Conservation (phyloP, 2,888 invertebrate species). For the Blastobasis lacticolella region DNA sequence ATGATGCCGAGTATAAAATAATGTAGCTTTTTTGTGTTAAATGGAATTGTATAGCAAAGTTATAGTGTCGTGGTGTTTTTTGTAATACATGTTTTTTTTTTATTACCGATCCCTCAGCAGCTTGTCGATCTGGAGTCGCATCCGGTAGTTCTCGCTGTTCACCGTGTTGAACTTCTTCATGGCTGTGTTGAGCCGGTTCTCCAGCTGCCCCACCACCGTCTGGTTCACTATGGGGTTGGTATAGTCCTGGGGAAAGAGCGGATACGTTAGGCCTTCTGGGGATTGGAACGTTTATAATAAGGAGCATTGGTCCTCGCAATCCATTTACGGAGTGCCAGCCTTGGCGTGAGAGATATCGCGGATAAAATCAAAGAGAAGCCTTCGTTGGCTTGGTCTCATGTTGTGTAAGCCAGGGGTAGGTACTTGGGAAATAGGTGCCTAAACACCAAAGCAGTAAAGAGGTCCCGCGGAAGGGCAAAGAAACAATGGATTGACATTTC, state of each 20-base stretch:
- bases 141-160: conserved; percentile 80
- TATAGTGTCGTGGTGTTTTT: not conserved
- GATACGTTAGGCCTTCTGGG: no score
- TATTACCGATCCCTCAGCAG: conserved; percentile 83
- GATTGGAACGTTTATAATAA: no score
- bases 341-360: no score
- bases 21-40: not conserved
- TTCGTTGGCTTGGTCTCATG: no score
- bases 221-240: conserved; percentile 47
- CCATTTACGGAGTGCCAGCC: no score
- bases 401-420: no score
- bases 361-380: no score
- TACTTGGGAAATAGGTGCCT: no score
- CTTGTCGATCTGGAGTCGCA: conserved; percentile 86
- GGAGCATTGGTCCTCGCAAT: no score
- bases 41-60: not conserved
- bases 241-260: conserved; percentile 29
- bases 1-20: not conserved
- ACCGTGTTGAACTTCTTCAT: conserved; percentile 85
- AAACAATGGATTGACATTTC: no score
- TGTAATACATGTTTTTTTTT: not conserved
- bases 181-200: conserved; percentile 84
- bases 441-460: no score
- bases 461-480: no score
- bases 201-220: conserved; percentile 75